These are phyloP conservation scores for Graptemys geographica DNA, from an alignment of 2,797 vertebrate species.

Conservation along the genomic window DNA sequence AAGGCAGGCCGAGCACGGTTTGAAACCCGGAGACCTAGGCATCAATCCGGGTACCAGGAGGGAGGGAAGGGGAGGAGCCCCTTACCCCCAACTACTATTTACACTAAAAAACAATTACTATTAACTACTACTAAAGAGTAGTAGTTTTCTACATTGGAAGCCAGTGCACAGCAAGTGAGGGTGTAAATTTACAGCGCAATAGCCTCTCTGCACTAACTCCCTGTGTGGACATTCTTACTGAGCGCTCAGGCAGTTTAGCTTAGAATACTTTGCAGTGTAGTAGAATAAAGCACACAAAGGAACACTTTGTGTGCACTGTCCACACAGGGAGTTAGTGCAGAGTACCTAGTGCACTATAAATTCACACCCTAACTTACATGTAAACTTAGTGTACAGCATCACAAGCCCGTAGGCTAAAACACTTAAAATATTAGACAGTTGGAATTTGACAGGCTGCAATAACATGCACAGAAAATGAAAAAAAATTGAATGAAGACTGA, in stretches of 20 bases:
- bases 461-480: not conserved
- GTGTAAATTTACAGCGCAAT: not conserved
- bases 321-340: no score
- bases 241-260: not conserved
- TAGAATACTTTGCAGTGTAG: not conserved
- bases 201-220: not conserved
- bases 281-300: not conserved
- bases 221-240: not conserved
- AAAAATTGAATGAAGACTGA: slow-evolving; percentile 58
- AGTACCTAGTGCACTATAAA: no score
- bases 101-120: no score
- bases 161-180: not conserved
- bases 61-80: no score
- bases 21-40: no score
- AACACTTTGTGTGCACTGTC: no score
- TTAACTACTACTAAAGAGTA: no score
- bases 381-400: not conserved
- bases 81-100: no score
- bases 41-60: no score
- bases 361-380: not conserved
- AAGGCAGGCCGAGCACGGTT: no score
- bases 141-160: not conserved
- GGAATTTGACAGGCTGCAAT: slow-evolving; percentile 35
- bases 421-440: slow-evolving; percentile 36
- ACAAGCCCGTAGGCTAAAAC: not conserved